Conservation (phyloP, 2,888 invertebrate genomes). For the Cantharis lateralis region DNA sequence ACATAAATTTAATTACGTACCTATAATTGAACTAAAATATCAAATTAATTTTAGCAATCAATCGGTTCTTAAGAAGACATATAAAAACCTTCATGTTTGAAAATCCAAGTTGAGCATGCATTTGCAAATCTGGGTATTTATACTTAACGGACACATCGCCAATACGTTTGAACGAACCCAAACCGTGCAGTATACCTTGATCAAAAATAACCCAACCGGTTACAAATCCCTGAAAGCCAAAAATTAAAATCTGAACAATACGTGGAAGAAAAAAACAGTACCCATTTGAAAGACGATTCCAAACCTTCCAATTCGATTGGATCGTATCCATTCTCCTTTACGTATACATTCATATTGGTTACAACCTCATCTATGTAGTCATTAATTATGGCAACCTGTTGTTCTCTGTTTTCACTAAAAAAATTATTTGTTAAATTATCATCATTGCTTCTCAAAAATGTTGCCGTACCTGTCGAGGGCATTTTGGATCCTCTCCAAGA, state of each 20-base stretch:
- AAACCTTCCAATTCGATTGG: background rate
- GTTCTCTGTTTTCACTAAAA: background rate
- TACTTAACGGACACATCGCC: conserved; percentile 1
- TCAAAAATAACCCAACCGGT: conserved; percentile 7
- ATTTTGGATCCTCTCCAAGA: background rate
- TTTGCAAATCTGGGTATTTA: background rate
- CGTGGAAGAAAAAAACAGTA: conserved; percentile 43
- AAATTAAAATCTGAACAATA: background rate
- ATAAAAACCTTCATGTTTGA: background rate
- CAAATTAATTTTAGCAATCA: background rate
- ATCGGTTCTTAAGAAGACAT: background rate
- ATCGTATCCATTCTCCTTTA: background rate
- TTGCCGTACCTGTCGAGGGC: background rate
- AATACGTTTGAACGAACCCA: background rate
- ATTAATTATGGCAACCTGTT: conserved; percentile 5
- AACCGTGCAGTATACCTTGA: background rate
- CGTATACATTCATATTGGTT: background rate
- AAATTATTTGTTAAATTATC: background rate
- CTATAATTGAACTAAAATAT: conserved; percentile 8
- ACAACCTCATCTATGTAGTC: conserved; percentile 7
- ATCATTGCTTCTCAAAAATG: background rate
- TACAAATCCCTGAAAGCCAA: conserved; percentile 3
- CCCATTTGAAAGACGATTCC: conserved; percentile 21
- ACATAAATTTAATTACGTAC: conserved; percentile 12
- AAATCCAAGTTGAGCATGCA: conserved; percentile 1